Evolutionary conservation across 2,113 vertebrate species (phyloP).

Genomic region (Steatornis caripensis): DNA sequence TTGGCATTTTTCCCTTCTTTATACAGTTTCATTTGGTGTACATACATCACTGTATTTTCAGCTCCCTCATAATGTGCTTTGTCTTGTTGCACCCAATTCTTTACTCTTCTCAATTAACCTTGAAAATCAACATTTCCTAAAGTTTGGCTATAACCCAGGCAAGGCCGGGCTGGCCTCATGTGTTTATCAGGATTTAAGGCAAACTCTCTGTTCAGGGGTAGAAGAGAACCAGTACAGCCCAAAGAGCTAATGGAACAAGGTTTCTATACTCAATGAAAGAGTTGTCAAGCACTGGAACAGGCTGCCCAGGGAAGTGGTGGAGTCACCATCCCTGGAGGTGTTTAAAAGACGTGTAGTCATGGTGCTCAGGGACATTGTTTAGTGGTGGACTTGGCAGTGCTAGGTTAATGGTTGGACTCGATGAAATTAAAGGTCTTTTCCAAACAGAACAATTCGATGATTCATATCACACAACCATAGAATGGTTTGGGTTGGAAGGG

Average conservation of each 20-base stretch:
- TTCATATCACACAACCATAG: no score
- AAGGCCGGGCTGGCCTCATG: neutral
- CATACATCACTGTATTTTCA: neutral
- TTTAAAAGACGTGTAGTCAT: no score
- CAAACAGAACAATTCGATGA: no score
- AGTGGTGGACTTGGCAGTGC: no score
- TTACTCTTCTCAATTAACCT: neutral
- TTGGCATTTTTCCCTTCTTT: neutral
- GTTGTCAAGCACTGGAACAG: neutral
- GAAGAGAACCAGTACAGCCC: neutral
- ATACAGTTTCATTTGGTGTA: neutral
- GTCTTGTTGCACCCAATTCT: neutral
- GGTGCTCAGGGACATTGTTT: no score
- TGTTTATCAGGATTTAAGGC: neutral
- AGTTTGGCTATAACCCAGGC: neutral
- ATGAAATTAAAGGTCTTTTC: no score
- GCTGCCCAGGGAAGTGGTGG: no score
- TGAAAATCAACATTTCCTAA: neutral
- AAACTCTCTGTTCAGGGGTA: neutral
- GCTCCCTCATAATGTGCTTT: neutral
- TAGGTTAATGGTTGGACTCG: no score
- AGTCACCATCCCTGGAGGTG: no score
- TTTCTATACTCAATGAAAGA: neutral
- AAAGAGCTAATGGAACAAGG: neutral
- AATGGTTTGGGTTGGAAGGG: no score